Conservation (phyloP, 2,888 invertebrate species). For the Harmothoe impar region DNA sequence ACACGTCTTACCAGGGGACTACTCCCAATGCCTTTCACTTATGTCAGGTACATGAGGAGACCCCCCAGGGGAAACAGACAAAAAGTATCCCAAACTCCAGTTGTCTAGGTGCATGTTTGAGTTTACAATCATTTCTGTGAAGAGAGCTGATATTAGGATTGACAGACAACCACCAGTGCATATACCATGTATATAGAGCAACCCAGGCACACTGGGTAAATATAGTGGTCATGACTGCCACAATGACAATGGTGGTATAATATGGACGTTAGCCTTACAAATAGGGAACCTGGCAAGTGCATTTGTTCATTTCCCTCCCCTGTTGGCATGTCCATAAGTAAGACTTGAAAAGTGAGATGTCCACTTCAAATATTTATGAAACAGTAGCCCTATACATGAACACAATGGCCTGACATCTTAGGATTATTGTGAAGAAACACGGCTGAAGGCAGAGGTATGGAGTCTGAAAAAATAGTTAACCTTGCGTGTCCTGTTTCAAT, state of each 20-base stretch:
- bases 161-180: background rate
- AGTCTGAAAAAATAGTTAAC: too few relatives aligned
- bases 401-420: background rate
- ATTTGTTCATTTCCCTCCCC: background rate
- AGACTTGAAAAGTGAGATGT: background rate
- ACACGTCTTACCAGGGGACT: background rate
- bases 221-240: background rate
- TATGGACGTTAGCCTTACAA: background rate
- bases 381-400: constrained; percentile 6
- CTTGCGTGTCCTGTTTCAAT: too few relatives aligned
- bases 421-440: background rate
- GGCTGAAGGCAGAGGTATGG: too few relatives aligned
- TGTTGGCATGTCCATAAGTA: background rate
- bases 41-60: background rate
- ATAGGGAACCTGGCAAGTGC: background rate
- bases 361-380: constrained; percentile 21
- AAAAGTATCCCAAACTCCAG: background rate
- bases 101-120: background rate
- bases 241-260: background rate
- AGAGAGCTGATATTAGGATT: constrained; percentile 8
- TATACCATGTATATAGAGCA: background rate
- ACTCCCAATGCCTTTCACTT: background rate
- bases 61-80: background rate
- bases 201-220: background rate
- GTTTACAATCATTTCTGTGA: background rate